These are phyloP conservation scores for Apocheima hispidaria DNA, from an alignment of 2,888 invertebrate species.

Conservation along the genomic window DNA sequence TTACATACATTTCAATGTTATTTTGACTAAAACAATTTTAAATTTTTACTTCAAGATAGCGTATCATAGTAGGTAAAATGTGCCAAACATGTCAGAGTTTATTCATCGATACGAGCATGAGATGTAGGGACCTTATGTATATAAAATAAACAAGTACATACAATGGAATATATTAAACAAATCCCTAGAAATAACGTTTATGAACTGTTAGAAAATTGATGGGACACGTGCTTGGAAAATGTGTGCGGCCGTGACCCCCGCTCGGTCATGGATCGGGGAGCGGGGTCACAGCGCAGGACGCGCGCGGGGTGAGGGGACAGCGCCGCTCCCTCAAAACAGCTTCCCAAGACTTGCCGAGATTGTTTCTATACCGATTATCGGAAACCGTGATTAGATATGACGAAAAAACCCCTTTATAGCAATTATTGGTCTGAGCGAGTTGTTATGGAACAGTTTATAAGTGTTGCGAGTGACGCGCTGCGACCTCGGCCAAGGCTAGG, in stretches of 20 bases:
- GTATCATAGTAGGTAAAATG: conserved; percentile 2
- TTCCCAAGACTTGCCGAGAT: conserved; percentile 47
- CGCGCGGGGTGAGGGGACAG: conserved; percentile 55
- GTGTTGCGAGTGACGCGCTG: conserved; percentile 77
- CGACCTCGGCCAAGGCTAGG: conserved; percentile 83
- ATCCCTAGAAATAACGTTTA: conserved; percentile 37
- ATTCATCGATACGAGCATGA: neutral
- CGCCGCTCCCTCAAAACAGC: conserved; percentile 30
- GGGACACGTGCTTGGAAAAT: conserved; percentile 69
- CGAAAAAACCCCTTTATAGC: conserved; percentile 46
- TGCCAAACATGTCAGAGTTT: conserved; percentile 11
- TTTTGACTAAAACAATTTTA: conserved; percentile 10
- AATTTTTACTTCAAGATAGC: conserved; percentile 19
- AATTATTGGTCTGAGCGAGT: conserved; percentile 59
- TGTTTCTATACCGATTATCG: conserved; percentile 50
- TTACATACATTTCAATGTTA: conserved; percentile 27
- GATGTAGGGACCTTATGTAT: neutral
- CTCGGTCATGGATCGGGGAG: conserved; percentile 68
- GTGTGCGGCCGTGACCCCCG: conserved; percentile 78
- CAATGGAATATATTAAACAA: conserved; percentile 25
- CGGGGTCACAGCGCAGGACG: too few relatives aligned
- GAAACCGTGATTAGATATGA: conserved; percentile 45
- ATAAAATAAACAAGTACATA: neutral
- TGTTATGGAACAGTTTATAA: conserved; percentile 79
- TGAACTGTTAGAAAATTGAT: conserved; percentile 53